These are phyloP conservation scores for Dreissena polymorpha DNA, from an alignment of 1,140 invertebrate species.

Conservation along the genomic window DNA sequence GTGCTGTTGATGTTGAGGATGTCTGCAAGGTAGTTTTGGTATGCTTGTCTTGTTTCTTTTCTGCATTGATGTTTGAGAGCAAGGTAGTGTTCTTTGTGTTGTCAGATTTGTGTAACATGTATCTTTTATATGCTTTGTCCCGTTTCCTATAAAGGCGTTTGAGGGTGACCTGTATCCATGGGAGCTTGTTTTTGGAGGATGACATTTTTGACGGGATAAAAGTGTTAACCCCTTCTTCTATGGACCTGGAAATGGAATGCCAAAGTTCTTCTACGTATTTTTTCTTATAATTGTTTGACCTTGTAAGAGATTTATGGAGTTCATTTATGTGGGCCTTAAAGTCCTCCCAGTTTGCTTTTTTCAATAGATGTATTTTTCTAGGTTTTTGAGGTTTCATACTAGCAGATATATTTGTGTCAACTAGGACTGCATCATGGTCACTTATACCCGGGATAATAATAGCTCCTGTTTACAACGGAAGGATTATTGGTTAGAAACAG, in stretches of 20 bases:
- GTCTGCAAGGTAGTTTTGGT: conserved; percentile 4
- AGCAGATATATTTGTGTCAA: conserved; percentile 17
- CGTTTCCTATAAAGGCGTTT: conserved; percentile 13
- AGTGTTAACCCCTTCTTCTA: conserved; percentile 17
- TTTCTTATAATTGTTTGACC: conserved; percentile 3
- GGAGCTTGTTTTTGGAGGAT: conserved; percentile 24
- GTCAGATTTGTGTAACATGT: neutral
- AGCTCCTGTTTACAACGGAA: conserved; percentile 11
- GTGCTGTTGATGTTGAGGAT: neutral
- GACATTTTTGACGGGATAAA: conserved; percentile 19
- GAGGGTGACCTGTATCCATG: conserved; percentile 6
- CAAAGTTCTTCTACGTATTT: conserved; percentile 15
- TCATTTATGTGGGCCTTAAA: neutral
- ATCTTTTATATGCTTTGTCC: conserved; percentile 8
- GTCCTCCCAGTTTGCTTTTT: conserved; percentile 11
- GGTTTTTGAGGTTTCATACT: conserved; percentile 13
- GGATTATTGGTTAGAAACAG: conserved; percentile 21
- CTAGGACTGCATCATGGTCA: conserved; percentile 14
- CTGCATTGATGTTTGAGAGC: neutral
- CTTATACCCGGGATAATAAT: conserved; percentile 18
- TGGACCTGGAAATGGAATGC: conserved; percentile 1
- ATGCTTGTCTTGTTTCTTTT: conserved; percentile 4
- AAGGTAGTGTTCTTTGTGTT: neutral
- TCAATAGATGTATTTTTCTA: conserved; percentile 9
- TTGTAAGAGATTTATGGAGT: neutral